Base-by-base conservation (phyloP, 2,888 invertebrate species). In the Meteorus colon region DNA sequence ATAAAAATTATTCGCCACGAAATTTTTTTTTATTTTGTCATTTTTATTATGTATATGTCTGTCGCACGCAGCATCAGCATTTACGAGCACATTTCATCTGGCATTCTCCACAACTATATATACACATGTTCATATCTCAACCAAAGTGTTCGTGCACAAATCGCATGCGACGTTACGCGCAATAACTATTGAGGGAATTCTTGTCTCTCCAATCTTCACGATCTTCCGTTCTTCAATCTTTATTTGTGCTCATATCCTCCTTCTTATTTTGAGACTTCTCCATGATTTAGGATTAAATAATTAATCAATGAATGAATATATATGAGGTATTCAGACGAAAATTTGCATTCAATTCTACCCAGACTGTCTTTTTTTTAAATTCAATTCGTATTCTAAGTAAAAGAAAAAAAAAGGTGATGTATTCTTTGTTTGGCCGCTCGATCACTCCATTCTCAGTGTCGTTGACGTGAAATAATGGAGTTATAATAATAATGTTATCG, bases 161-260 rank as follows among this genome's bases (percentile, higher is more conserved):
- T 77, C 73, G 70, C 68, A 55, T 62, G 65, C 34, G 24, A 67
- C 68, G 72, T 77, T 72, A 72, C 72, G 77, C 72, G 66, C 74
- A 34, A 68, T 69, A 55, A 14, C 63, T 67, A 59, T 55, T 66
- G 55, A 55, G 70, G 65, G 70, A 67, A 59, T 66, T 74, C 62
- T 37, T 48, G 14, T 60, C 59, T 70, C 69, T 37, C 37, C 55
- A 14, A n/a, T 67, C n/a, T 34, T 24, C 48, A 24, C 19, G 19
- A 19, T 8, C 55, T 55, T 19, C 59, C 8, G 14, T 37, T 51
- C 59, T 29, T 16, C 16, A 60, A 29, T 31, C 66, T 66, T 51
- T 55, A 12, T 62, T 34, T 41, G 12, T 19, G 14, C 37, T 60
- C 16, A 70, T 19, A 24, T 12, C 55, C 31, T 69, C n/a, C 19